Percentiles rank a stretch among this genome's conserved stretches.
phyloP scores from a whole-genome alignment of 2,113 vertebrate genomes.

The Laticauda laticaudata region DNA sequence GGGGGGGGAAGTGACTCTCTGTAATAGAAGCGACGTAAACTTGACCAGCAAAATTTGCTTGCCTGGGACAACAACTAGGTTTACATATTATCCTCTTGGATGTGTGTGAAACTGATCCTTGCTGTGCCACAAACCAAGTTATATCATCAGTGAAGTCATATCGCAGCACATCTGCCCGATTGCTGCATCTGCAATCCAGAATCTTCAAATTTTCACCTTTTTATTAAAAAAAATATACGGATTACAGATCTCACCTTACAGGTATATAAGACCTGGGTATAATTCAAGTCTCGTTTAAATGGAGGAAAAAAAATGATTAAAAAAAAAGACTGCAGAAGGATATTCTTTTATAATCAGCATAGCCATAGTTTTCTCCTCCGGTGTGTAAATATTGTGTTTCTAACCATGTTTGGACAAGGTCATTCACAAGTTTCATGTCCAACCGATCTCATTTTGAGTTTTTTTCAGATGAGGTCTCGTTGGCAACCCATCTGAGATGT shows the following conservation, averaged over 20 bases:
- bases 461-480: background rate
- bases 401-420: background rate
- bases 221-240: background rate
- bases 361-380: background rate
- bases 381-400: background rate
- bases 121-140: too few relatives aligned
- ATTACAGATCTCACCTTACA: background rate
- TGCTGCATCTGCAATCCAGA: background rate
- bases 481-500: background rate
- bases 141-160: background rate
- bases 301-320: background rate
- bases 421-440: background rate
- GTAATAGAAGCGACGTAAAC: too few relatives aligned
- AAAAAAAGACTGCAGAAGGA: background rate
- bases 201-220: background rate
- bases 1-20: too few relatives aligned
- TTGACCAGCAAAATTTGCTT: background rate
- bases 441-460: background rate
- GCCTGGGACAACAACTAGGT: background rate
- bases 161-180: background rate
- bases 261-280: background rate
- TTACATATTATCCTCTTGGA: too few relatives aligned
- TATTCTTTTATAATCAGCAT: background rate
- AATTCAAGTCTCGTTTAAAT: background rate
- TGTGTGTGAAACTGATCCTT: background rate